A percentile compares a stretch with the other conserved stretches of the same genome.
phyloP scores from a whole-genome alignment of 2,797 vertebrate species.

The Phoebastria nigripes region DNA sequence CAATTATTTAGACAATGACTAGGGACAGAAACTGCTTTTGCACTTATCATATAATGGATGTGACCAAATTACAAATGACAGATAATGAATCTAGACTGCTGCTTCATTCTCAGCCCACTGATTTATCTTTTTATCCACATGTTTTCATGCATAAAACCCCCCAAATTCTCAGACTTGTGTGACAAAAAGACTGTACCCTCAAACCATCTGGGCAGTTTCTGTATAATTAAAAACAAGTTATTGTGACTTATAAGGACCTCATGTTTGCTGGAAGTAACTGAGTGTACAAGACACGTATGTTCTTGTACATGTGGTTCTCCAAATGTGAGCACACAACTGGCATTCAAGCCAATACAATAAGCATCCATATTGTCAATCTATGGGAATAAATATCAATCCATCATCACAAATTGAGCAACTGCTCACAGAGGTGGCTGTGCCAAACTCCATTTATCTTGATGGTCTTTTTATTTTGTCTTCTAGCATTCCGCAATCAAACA shows the following conservation, averaged over 20 bases:
- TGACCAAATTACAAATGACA: neutral
- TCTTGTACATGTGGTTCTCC: neutral
- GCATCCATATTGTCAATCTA: neutral
- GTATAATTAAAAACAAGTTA: neutral
- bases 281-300: neutral
- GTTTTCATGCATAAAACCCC: neutral
- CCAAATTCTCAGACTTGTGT: neutral
- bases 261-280: neutral
- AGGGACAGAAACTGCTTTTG: neutral
- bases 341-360: neutral
- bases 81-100: neutral
- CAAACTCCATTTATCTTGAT: neutral
- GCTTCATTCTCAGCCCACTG: neutral
- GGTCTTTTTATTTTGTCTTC: neutral
- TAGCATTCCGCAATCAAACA: neutral
- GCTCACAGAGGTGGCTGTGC: neutral
- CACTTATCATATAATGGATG: neutral
- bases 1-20: neutral
- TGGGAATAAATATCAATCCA: neutral
- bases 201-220: neutral
- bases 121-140: neutral
- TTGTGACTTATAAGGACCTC: neutral
- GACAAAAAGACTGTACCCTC: neutral
- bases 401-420: neutral
- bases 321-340: neutral